These are phyloP conservation scores for Gymnodraco acuticeps DNA, from an alignment of 2,797 vertebrate genomes.

Conservation along the genomic window DNA sequence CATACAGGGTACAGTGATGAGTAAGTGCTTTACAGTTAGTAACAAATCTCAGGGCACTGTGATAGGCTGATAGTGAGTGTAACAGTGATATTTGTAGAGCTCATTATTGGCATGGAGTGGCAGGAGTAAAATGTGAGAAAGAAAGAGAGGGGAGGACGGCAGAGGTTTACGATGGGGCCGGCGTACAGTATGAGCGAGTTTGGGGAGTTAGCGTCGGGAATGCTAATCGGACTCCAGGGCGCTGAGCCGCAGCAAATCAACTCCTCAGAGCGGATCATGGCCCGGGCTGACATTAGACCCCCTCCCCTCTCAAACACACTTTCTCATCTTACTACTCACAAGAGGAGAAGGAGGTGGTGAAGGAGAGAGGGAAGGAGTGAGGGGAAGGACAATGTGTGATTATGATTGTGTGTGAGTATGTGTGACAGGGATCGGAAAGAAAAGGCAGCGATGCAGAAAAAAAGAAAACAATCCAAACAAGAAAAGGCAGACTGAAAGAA, in stretches of 20 bases:
- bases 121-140: conserved; percentile 39
- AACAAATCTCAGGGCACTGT: too few species aligned
- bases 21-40: too few species aligned
- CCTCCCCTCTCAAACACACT: conserved; percentile 64
- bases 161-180: conserved; percentile 36
- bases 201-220: conserved; percentile 70
- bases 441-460: conserved; percentile 14
- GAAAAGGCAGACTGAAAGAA: conserved; percentile 10
- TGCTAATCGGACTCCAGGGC: conserved; percentile 79
- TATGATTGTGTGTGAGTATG: conserved; percentile 30
- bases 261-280: conserved; percentile 78
- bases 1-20: too few species aligned
- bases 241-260: conserved; percentile 81
- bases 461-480: conserved; percentile 30
- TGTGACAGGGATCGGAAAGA: conserved; percentile 44
- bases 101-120: conserved; percentile 68
- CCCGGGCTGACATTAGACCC: conserved; percentile 77
- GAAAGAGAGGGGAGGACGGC: conserved; percentile 30
- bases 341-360: conserved; percentile 52
- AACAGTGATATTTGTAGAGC: conserved; percentile 63
- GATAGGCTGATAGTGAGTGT: too few species aligned
- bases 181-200: conserved; percentile 68
- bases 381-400: conserved; percentile 47
- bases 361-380: conserved; percentile 40
- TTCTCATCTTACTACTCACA: conserved; percentile 71